A percentile compares a stretch with the other conserved stretches of the same genome.
Evolutionary conservation across 2,113 vertebrate species (phyloP).

Genomic region (Notechis scutatus): DNA sequence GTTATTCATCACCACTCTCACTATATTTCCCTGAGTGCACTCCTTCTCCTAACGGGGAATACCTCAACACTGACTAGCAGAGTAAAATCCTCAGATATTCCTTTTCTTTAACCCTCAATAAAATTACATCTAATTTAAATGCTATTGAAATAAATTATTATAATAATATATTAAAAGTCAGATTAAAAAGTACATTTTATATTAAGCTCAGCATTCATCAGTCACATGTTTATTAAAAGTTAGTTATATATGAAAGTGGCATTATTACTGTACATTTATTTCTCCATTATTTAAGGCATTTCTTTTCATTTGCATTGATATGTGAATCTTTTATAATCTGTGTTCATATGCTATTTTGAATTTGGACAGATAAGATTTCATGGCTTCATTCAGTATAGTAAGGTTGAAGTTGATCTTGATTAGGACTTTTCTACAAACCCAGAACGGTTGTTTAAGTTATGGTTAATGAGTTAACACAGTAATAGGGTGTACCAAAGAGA

Average conservation of each 20-base stretch:
- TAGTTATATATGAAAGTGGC: not conserved
- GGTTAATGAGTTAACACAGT: not conserved
- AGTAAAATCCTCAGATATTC: not conserved
- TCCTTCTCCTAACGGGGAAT: too few relatives aligned
- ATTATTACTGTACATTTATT: not conserved
- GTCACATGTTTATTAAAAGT: not conserved
- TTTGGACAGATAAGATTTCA: not conserved
- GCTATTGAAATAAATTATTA: slow-evolving; percentile 34
- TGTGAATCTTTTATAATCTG: not conserved
- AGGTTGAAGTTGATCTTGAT: not conserved
- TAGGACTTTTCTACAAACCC: not conserved
- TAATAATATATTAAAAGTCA: slow-evolving; percentile 30
- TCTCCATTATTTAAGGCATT: not conserved
- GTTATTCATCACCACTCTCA: too few relatives aligned
- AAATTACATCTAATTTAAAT: not conserved
- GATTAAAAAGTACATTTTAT: not conserved
- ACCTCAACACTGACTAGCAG: not conserved
- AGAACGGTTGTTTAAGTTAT: not conserved
- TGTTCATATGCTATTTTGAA: not conserved
- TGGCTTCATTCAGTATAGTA: not conserved
- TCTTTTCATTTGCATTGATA: not conserved
- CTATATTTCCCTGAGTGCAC: too few relatives aligned
- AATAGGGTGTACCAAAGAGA: not conserved
- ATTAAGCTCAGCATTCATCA: fast-evolving
- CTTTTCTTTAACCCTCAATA: not conserved